Conservation (phyloP, 2,797 vertebrate species). For the Argyrosomus regius region DNA sequence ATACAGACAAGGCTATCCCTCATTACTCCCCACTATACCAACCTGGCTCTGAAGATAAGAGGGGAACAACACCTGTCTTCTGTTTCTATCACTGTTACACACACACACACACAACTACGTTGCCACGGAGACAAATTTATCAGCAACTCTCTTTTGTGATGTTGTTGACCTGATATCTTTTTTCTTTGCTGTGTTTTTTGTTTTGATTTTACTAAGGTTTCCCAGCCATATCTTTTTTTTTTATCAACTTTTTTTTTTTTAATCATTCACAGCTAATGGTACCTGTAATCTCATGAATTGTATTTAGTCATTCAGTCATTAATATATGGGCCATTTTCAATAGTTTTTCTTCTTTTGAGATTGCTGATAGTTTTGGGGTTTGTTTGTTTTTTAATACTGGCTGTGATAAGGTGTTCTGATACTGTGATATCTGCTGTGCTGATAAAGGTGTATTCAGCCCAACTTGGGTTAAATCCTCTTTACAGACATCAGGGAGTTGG, state of each 20-base stretch:
- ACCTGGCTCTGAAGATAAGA: conserved; percentile 80
- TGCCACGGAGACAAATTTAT: conserved; percentile 47
- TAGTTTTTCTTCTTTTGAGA: conserved; percentile 40
- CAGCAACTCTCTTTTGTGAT: conserved; percentile 36
- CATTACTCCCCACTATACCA: conserved; percentile 72
- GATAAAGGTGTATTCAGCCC: conserved; percentile 40
- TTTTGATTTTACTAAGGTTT: conserved; percentile 22
- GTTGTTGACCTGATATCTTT: conserved; percentile 37
- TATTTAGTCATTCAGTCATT: conserved; percentile 6
- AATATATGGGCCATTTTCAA: conserved; percentile 21
- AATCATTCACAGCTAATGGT: conserved; percentile 14
- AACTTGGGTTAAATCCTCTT: conserved; percentile 35
- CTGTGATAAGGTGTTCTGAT: conserved; percentile 49
- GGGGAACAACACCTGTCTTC: conserved; percentile 74
- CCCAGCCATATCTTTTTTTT: background rate
- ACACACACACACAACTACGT: conserved; percentile 34
- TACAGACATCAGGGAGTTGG: conserved; percentile 18
- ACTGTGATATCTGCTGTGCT: conserved; percentile 15
- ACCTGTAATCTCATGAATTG: conserved; percentile 17
- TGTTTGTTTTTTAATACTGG: conserved; percentile 28
- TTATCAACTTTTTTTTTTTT: background rate
- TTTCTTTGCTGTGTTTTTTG: background rate
- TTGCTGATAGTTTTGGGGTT: conserved; percentile 22
- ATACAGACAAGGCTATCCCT: conserved; percentile 77
- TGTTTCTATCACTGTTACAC: conserved; percentile 68